Conservation (phyloP, 2,888 invertebrate species). For the Apodemia hepburni region DNA sequence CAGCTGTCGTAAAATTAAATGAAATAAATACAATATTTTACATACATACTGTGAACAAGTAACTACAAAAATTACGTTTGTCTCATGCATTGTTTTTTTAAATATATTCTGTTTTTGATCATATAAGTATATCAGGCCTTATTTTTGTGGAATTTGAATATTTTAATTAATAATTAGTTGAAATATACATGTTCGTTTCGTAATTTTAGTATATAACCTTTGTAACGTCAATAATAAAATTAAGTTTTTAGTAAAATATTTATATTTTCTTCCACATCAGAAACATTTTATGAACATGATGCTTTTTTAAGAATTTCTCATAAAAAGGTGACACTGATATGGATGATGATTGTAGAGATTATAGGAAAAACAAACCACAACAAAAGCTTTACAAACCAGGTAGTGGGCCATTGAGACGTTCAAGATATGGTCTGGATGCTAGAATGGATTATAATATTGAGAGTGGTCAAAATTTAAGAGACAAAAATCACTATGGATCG, state of each 20-base stretch:
- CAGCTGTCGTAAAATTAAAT: neutral
- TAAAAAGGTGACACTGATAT: conserved; percentile 60
- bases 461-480: conserved; percentile 48
- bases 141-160: conserved; percentile 3
- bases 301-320: conserved; percentile 43
- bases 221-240: conserved; percentile 40
- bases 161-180: conserved; percentile 23
- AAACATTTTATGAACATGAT: conserved; percentile 37
- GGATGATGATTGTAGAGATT: conserved; percentile 79
- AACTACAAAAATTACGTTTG: conserved; percentile 10
- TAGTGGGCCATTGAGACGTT: conserved; percentile 86
- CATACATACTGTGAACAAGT: conserved; percentile 8
- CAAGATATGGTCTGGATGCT: conserved; percentile 79
- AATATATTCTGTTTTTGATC: conserved; percentile 9
- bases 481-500: conserved; percentile 59
- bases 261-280: conserved; percentile 15
- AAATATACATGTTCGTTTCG: conserved; percentile 34
- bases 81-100: conserved; percentile 10
- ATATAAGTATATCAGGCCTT: neutral
- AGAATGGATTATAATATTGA: conserved; percentile 74
- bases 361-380: conserved; percentile 83
- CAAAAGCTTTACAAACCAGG: conserved; percentile 88
- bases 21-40: conserved; percentile 13
- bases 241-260: conserved; percentile 22
- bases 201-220: conserved; percentile 54